These are phyloP conservation scores for Aphelinus certus DNA, from an alignment of 1,140 invertebrate species.

Conservation along the genomic window DNA sequence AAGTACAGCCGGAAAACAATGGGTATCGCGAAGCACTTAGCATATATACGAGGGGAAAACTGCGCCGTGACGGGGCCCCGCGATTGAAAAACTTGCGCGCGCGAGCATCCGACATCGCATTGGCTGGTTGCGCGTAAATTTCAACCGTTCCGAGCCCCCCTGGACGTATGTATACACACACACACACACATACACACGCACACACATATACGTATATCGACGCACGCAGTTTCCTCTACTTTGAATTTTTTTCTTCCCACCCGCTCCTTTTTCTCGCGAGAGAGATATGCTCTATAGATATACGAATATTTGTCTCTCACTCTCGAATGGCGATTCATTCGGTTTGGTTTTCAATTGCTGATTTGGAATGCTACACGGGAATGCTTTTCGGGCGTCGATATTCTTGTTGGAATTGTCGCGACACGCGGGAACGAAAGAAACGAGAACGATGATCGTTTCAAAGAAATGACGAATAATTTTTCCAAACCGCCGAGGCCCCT, in stretches of 20 bases:
- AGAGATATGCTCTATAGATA: neutral
- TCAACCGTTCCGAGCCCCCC: neutral
- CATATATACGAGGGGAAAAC: slow-evolving; percentile 57
- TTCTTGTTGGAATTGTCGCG: too few relatives aligned
- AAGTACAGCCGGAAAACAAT: slow-evolving; percentile 50
- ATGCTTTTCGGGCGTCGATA: too few relatives aligned
- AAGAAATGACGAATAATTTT: too few relatives aligned
- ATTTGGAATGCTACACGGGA: too few relatives aligned
- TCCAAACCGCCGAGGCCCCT: too few relatives aligned
- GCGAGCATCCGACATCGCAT: too few relatives aligned
- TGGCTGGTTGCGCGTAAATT: neutral
- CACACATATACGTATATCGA: neutral
- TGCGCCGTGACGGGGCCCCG: slow-evolving; percentile 24
- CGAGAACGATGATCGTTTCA: too few relatives aligned
- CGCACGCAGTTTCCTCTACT: neutral
- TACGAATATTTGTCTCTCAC: neutral
- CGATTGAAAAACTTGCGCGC: neutral
- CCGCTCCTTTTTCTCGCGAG: too few relatives aligned
- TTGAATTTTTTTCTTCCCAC: too few relatives aligned
- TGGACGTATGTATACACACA: neutral
- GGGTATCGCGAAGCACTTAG: slow-evolving; percentile 51
- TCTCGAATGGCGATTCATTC: too few relatives aligned
- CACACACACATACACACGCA: neutral
- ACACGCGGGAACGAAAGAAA: too few relatives aligned
- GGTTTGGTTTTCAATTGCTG: too few relatives aligned